A percentile compares a stretch with the other conserved stretches of the same genome.
phyloP scores from a whole-genome alignment of 2,797 vertebrate species.

The Neoniphon sammara region DNA sequence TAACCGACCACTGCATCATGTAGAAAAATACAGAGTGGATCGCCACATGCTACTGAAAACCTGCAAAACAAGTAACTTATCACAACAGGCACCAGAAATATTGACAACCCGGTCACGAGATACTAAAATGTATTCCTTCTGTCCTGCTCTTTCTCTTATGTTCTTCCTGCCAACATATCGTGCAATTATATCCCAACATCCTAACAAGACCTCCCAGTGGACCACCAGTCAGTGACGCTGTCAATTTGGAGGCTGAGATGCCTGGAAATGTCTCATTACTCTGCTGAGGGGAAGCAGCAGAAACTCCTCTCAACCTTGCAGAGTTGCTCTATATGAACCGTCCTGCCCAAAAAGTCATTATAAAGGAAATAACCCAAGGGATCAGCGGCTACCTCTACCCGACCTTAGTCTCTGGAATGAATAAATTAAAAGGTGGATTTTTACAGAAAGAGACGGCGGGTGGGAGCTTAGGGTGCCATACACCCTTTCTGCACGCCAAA shows the following conservation, averaged over 20 bases:
- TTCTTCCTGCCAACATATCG: slow-evolving; percentile 53
- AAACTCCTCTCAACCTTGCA: slow-evolving; percentile 38
- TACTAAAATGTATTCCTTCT: slow-evolving; percentile 27
- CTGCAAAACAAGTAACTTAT: neutral
- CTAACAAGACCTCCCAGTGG: slow-evolving; percentile 77
- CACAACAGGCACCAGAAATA: slow-evolving; percentile 15
- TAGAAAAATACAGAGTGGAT: neutral
- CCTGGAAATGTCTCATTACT: slow-evolving; percentile 78
- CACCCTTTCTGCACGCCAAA: slow-evolving; percentile 2
- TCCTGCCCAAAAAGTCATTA: slow-evolving; percentile 65
- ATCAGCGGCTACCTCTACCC: slow-evolving; percentile 54
- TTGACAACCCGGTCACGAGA: neutral
- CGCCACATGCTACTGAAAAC: neutral
- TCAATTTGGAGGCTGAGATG: slow-evolving; percentile 67
- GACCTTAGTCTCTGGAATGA: slow-evolving; percentile 46
- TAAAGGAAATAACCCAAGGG: slow-evolving; percentile 55
- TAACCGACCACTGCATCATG: neutral
- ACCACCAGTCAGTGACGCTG: slow-evolving; percentile 69
- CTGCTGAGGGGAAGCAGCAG: slow-evolving; percentile 55
- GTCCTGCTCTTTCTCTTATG: slow-evolving; percentile 53
- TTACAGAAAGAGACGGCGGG: slow-evolving; percentile 30
- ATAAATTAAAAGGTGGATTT: slow-evolving; percentile 61
- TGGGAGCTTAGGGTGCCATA: neutral
- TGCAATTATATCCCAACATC: slow-evolving; percentile 77
- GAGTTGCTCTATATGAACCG: slow-evolving; percentile 51